Conservation (phyloP, 2,888 invertebrate genomes). For the Tiliacea citrago region DNA sequence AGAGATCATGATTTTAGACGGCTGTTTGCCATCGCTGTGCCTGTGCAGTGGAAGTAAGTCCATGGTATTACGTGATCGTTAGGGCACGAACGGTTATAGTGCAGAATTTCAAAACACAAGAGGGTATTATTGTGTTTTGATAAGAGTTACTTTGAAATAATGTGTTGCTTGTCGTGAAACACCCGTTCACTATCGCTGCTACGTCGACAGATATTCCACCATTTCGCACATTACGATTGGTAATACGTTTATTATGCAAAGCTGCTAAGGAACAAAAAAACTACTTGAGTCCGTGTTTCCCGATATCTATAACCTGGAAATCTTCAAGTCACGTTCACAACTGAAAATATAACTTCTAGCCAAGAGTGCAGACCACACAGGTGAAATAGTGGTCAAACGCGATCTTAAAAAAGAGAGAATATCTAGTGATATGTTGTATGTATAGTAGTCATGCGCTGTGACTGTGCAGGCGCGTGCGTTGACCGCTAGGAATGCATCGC, state of each 20-base stretch:
- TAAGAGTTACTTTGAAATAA: constrained; percentile 37
- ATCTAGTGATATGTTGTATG: constrained; percentile 45
- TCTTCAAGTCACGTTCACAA: constrained; percentile 4
- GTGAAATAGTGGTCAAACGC: constrained; percentile 9
- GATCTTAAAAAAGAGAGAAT: constrained; percentile 36
- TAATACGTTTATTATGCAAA: constrained; percentile 19
- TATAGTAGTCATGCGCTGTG: constrained; percentile 61
- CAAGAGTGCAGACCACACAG: constrained; percentile 4
- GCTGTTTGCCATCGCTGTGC: constrained; percentile 19
- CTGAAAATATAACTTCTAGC: background rate
- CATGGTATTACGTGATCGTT: constrained; percentile 20
- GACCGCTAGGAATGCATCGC: constrained; percentile 85
- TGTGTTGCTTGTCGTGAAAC: constrained; percentile 37
- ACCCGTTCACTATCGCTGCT: background rate
- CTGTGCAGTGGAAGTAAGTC: constrained; percentile 10
- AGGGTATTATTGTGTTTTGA: constrained; percentile 23
- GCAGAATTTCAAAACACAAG: constrained; percentile 27
- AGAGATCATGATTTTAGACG: constrained; percentile 34
- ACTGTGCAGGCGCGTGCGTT: constrained; percentile 76
- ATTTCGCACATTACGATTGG: constrained; percentile 10
- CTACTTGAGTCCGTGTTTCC: background rate
- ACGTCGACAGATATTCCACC: background rate
- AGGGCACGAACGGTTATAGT: constrained; percentile 27
- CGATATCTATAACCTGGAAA: background rate
- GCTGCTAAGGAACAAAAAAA: background rate